phyloP scores from a whole-genome alignment of 2,113 vertebrate species.

The Gallinago jamesoni region DNA sequence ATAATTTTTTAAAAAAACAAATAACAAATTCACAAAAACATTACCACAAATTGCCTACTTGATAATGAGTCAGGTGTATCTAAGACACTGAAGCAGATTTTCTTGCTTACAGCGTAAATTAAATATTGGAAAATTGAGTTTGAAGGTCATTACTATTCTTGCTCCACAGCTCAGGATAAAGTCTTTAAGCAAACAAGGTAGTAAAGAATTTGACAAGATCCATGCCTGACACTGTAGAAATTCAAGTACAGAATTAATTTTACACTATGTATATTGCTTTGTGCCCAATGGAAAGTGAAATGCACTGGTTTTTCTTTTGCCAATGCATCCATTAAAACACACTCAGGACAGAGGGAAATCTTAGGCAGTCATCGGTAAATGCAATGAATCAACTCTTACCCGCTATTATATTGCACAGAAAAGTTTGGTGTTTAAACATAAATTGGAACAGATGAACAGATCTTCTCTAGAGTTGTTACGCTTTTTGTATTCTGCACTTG shows the following conservation, averaged over 20 bases:
- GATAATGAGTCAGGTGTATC: background rate
- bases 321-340: background rate
- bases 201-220: constrained; percentile 33
- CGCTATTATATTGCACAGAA: background rate
- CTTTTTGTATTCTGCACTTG: background rate
- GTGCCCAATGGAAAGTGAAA: background rate
- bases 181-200: constrained; percentile 13
- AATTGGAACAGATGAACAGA: background rate
- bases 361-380: background rate
- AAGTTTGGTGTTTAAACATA: background rate
- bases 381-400: background rate
- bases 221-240: constrained; percentile 7
- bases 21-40: background rate
- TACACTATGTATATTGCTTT: background rate
- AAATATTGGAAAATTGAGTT: background rate
- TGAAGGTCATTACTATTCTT: constrained; percentile 5
- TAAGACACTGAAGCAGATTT: background rate
- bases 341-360: background rate
- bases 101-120: background rate
- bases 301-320: background rate
- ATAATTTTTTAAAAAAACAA: background rate
- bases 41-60: background rate
- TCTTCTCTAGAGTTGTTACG: background rate
- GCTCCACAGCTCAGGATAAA: background rate
- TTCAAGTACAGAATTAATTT: constrained; percentile 22